These are phyloP conservation scores for Pionites leucogaster DNA, from an alignment of 2,113 vertebrate species.

Conservation along the genomic window DNA sequence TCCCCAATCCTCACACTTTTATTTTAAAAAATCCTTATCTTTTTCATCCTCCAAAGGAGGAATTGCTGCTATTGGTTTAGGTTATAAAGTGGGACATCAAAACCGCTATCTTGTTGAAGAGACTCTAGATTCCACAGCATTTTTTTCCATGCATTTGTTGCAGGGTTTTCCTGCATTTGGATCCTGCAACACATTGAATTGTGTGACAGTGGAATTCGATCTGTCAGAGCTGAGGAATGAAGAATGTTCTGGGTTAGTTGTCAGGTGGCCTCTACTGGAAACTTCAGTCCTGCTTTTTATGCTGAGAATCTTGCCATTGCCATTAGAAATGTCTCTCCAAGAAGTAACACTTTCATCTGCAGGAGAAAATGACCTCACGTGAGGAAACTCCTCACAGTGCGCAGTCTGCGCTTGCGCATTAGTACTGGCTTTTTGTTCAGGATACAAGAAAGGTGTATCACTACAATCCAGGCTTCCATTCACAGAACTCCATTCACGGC, in stretches of 20 bases:
- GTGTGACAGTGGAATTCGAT: background rate
- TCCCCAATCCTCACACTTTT: background rate
- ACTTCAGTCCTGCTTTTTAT: background rate
- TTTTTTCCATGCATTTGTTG: conserved; percentile 25
- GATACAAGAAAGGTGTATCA: background rate
- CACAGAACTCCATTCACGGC: conserved; percentile 67
- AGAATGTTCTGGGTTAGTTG: background rate
- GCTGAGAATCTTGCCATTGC: background rate
- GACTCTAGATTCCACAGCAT: conserved; percentile 16
- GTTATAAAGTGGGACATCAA: conserved; percentile 76
- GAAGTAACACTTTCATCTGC: background rate
- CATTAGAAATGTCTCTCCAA: background rate
- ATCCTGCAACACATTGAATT: background rate
- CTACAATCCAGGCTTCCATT: background rate
- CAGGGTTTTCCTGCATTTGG: background rate
- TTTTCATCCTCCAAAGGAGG: background rate
- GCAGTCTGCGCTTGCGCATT: background rate
- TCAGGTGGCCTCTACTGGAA: background rate
- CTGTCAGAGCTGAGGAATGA: background rate
- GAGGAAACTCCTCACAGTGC: background rate
- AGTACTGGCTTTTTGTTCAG: conserved; percentile 9
- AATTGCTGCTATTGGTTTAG: background rate
- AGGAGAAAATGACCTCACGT: background rate
- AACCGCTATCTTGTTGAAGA: conserved; percentile 82
- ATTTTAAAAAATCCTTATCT: conserved; percentile 8